Conservation (phyloP, 2,888 invertebrate species). For the Tetrapedia diversipes region DNA sequence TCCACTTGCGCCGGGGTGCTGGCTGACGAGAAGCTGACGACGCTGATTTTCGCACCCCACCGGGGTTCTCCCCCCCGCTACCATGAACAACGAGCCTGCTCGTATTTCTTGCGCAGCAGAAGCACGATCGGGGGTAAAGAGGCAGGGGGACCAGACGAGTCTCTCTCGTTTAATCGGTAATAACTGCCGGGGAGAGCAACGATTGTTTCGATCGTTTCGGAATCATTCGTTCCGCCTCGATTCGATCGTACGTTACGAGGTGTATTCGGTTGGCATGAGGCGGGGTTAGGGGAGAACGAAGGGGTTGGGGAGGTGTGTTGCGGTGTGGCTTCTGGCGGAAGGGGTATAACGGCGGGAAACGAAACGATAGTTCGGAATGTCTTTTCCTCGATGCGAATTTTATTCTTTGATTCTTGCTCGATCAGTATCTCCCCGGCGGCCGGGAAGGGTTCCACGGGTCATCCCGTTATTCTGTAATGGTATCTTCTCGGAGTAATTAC, state of each 20-base stretch:
- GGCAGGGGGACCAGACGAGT: neutral
- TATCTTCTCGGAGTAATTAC: conserved; percentile 52
- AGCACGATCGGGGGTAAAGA: too few relatives aligned
- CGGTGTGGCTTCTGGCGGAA: neutral
- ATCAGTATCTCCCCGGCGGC: conserved; percentile 41
- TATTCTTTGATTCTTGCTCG: conserved; percentile 60
- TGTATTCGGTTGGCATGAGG: too few relatives aligned
- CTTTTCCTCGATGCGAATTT: conserved; percentile 59
- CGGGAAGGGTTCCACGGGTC: conserved; percentile 17
- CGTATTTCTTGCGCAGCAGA: conserved; percentile 4
- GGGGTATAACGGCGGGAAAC: conserved; percentile 51
- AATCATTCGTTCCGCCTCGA: conserved; percentile 48
- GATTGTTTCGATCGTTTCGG: conserved; percentile 56
- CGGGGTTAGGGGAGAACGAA: neutral
- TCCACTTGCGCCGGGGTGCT: conserved; percentile 30
- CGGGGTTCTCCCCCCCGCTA: conserved; percentile 15
- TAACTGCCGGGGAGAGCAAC: conserved; percentile 48
- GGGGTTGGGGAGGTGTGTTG: neutral
- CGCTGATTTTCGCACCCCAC: conserved; percentile 60
- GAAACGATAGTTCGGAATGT: conserved; percentile 60
- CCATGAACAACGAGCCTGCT: neutral
- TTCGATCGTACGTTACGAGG: conserved; percentile 30
- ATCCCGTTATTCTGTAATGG: conserved; percentile 46
- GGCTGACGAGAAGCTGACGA: conserved; percentile 65
- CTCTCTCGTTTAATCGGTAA: conserved; percentile 48